These are phyloP conservation scores for Silvanus unidentatus DNA, from an alignment of 2,888 invertebrate genomes.

Conservation along the genomic window DNA sequence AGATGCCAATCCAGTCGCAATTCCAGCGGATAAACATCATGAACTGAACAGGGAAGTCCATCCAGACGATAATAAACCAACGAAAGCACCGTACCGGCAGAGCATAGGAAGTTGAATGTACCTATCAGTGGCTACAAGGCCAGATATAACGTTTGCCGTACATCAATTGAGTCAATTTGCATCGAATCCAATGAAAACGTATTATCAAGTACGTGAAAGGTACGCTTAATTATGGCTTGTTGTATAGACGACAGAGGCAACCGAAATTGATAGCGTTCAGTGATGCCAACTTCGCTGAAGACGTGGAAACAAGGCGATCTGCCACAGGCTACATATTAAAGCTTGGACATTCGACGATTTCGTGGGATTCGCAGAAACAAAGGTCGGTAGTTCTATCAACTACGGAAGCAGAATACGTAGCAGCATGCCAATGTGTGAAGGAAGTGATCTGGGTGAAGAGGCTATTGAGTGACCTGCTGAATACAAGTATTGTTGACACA, in stretches of 20 bases:
- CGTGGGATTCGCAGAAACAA: constrained; percentile 28
- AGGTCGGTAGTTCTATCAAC: constrained; percentile 26
- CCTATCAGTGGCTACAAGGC: no score
- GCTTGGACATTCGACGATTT: constrained; percentile 21
- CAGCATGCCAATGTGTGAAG: constrained; percentile 23
- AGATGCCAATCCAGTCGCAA: not conserved
- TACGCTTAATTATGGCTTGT: no score
- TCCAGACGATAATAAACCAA: not conserved
- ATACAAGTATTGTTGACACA: no score
- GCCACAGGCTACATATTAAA: constrained; percentile 25
- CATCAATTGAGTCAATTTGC: no score
- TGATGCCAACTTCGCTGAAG: constrained; percentile 9
- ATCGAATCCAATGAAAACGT: no score
- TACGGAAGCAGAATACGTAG: constrained; percentile 31
- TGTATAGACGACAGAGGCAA: no score
- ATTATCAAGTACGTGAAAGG: no score
- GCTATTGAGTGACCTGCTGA: not conserved
- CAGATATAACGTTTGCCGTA: no score
- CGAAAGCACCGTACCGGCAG: not conserved
- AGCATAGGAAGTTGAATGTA: no score
- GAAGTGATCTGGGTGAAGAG: constrained; percentile 21
- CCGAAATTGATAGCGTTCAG: not conserved
- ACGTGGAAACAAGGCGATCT: constrained; percentile 17
- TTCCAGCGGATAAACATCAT: not conserved
- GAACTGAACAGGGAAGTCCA: no score